A percentile compares a stretch with the other conserved stretches of the same genome.
phyloP scores from a whole-genome alignment of 2,113 vertebrate species.

The Cephalopterus ornatus region DNA sequence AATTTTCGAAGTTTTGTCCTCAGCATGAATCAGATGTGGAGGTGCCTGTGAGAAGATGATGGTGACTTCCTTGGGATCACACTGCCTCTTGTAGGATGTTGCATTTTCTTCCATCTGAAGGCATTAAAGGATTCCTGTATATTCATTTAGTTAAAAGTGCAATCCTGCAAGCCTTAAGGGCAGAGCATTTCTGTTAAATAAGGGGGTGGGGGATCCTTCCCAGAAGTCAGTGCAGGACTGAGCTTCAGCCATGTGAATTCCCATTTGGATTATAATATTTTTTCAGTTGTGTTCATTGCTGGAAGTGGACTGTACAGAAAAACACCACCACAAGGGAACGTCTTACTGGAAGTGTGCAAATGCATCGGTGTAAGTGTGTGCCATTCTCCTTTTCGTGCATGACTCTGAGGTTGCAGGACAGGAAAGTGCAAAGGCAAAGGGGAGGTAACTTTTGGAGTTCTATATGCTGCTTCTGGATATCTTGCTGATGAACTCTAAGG shows the following conservation, averaged over 20 bases:
- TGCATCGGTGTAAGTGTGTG: slow-evolving; percentile 86
- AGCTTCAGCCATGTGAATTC: background rate
- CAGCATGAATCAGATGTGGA: background rate
- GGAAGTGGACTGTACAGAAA: slow-evolving; percentile 90
- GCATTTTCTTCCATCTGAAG: background rate
- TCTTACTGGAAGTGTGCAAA: slow-evolving; percentile 84
- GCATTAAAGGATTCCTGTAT: background rate
- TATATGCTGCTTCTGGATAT: background rate
- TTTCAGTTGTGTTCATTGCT: slow-evolving; percentile 88
- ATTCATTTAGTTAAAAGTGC: background rate
- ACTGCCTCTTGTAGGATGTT: background rate
- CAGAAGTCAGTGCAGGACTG: background rate
- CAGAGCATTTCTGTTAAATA: background rate
- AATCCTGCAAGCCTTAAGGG: background rate
- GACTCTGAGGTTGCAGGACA: background rate
- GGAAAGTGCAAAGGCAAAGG: background rate
- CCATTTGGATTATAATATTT: slow-evolving; percentile 21
- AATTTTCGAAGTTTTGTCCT: background rate
- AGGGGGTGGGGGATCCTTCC: background rate
- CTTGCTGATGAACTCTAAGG: background rate
- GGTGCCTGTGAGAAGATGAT: background rate
- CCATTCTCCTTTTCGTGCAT: background rate
- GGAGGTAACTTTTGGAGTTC: background rate
- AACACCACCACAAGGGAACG: slow-evolving; percentile 88
- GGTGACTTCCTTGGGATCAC: background rate